phyloP scores from a whole-genome alignment of 2,113 vertebrate species.

The Hyperopisus bebe region DNA sequence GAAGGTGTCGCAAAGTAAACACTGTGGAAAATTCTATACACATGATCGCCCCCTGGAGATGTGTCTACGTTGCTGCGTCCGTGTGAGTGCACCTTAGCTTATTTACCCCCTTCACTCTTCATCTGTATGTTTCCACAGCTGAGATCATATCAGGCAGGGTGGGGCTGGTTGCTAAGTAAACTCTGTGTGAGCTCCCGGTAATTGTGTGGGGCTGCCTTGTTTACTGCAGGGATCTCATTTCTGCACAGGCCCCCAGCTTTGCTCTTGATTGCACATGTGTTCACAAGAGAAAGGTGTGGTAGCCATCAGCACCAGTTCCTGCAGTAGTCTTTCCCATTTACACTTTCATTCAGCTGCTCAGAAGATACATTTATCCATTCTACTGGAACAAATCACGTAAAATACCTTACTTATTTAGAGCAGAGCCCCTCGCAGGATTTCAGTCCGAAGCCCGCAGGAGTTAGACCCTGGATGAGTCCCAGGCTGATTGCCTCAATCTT shows the following conservation, averaged over 20 bases:
- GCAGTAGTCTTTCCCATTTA: background rate
- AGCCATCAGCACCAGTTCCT: background rate
- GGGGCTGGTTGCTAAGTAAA: background rate
- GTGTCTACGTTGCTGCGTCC: background rate
- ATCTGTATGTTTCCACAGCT: background rate
- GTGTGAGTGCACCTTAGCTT: background rate
- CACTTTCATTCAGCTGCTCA: conserved; percentile 39
- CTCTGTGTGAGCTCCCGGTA: background rate
- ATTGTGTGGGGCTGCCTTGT: background rate
- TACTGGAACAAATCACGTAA: background rate
- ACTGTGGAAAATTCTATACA: background rate
- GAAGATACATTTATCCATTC: conserved; percentile 21
- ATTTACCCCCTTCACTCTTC: background rate
- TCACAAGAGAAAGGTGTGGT: background rate
- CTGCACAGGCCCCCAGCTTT: background rate
- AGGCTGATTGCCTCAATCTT: background rate
- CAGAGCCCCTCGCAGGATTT: background rate
- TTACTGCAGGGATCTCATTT: background rate
- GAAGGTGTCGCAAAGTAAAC: background rate
- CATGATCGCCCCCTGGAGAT: background rate
- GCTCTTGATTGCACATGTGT: conserved; percentile 1
- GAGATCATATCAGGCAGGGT: background rate
- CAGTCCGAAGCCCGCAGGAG: background rate
- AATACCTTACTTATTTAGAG: background rate
- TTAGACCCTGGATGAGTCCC: background rate